A percentile compares a stretch with the other conserved stretches of the same genome.
Conservation (phyloP, 1,140 invertebrate genomes). For the Lordiphosa stackelbergi region DNA sequence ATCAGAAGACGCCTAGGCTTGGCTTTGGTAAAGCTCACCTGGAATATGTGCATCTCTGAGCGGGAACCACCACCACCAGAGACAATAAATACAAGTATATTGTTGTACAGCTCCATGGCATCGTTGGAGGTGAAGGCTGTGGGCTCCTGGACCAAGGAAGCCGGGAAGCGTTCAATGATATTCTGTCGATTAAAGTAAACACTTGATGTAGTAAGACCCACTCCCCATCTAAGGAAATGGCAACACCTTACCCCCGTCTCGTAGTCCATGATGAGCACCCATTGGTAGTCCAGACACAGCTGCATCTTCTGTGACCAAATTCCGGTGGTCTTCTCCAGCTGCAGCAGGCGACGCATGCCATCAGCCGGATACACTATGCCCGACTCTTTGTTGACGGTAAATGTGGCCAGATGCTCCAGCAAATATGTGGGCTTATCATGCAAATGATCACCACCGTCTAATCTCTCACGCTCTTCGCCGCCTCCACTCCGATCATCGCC, state of each 20-base stretch:
- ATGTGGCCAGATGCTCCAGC: conserved; percentile 98
- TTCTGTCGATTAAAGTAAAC: conserved; percentile 81
- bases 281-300: conserved; percentile 90
- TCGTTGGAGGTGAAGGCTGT: conserved; percentile 98
- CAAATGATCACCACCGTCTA: conserved; percentile 56
- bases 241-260: conserved; percentile 90
- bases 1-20: neutral
- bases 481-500: conserved; percentile 72
- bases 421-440: conserved; percentile 87
- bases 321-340: conserved; percentile 95
- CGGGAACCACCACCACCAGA: conserved; percentile 81
- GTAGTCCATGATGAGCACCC: conserved; percentile 96
- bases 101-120: conserved; percentile 98
- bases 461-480: conserved; percentile 65
- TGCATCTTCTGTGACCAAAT: conserved; percentile 99
- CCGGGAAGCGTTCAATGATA: conserved; percentile 96
- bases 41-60: conserved; percentile 99
- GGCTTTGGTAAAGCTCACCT: conserved; percentile 77
- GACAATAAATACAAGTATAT: conserved; percentile 98
- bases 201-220: neutral
- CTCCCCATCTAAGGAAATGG: fast-evolving
- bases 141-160: conserved; percentile 93
- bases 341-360: conserved; percentile 95
- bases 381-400: conserved; percentile 93
- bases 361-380: conserved; percentile 93